Base-by-base conservation (phyloP, 1,140 invertebrate species). In the Formica exsecta region DNA sequence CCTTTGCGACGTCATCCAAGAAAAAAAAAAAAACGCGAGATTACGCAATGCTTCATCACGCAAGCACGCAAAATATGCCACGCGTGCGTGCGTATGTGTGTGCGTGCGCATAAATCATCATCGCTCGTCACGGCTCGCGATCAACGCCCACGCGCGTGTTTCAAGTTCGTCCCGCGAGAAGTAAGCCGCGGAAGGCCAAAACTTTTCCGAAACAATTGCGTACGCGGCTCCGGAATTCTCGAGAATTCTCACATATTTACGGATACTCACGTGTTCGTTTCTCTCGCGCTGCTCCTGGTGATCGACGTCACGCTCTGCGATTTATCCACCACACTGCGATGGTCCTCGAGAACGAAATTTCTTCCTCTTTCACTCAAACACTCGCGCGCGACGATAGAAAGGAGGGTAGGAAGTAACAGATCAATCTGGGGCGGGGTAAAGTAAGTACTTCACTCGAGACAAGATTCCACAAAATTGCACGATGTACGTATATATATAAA, bases 401-500 rank as follows among this genome's bases (percentile, higher is more conserved):
- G n/a, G 11, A 11, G 44, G 76, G 3, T 32, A 22, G 11, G 41
- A 54, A 19, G n/a, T 25, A 36, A 73, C 38, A 41, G 79, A 41
- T 80, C 32, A 25, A 61, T 73, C 54, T 6, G 48, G 16, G 22
- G 13, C 41, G 64, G 13, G 16, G 32, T 2, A 19, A 1, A 51
- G 16, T 19, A 16, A 73, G 22, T 44, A 22, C 66, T 44, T 73
- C 51, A 48, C 79, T 73, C 44, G 79, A 44, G 79, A 44, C 16
- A 19, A 48, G 16, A 48, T 70, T 32, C 44, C 41, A 70, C 66
- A 51, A 41, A 36, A 71, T 83, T 70, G 19, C 19, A 73, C 79
- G 54, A 2, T 25, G 36, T 36, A 25, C 38, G 44, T 41, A 54
- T n/a, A 19, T 62, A 91, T 62, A 91, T 90, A 89, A 92, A 91